Evolutionary conservation across 2,888 invertebrate species (phyloP), one percentile per base, ranked within the genome.

Genomic region (Yponomeuta malinellus): DNA sequence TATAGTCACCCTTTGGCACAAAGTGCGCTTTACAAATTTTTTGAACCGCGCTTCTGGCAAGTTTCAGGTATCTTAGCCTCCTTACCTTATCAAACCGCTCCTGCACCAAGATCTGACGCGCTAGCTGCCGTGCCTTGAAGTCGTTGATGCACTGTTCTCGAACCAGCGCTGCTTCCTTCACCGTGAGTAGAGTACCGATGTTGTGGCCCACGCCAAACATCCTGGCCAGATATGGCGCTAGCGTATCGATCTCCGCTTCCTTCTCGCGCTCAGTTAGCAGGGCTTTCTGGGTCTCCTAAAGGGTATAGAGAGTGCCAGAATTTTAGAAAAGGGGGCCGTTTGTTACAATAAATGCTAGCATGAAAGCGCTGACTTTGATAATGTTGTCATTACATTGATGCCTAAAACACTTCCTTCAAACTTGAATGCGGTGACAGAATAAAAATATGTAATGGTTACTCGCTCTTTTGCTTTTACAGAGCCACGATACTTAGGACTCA

Each of bases 91-190:
- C 95, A 79, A 95, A 95, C 74, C 94, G 90, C 37, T 89, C 88
- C 75, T 96, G 95, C 37, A 96, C 93, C 59, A 93, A 83, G 73
- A 93, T 94, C 23, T 96, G 95, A 64, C 96, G 87, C 0, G 92
- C 89, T 5, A 95, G 85, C 73, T 95, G 93, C 52, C 93, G 90
- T 0, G 93, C 85, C 77, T 95, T 95, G 75, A 95, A 95, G 79
- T 96, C 96, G 70, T 90, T 90, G 65, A 96, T 84, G 73, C 96
- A 96, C 72, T 93, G 90, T 4, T 94, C 88, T 59, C 92, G 86
- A 9, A 94, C 81, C 5, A 93, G 79, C 0, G 93, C 83, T 15
- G 92, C 93, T 52, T 94, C 88, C 70, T 91, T 85, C 0, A 86
- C 64, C 0, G 93, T 92, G 66, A 94, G 83, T 0, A 83, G 81